phyloP scores from a whole-genome alignment of 2,797 vertebrate genomes.

The Anguilla anguilla region DNA sequence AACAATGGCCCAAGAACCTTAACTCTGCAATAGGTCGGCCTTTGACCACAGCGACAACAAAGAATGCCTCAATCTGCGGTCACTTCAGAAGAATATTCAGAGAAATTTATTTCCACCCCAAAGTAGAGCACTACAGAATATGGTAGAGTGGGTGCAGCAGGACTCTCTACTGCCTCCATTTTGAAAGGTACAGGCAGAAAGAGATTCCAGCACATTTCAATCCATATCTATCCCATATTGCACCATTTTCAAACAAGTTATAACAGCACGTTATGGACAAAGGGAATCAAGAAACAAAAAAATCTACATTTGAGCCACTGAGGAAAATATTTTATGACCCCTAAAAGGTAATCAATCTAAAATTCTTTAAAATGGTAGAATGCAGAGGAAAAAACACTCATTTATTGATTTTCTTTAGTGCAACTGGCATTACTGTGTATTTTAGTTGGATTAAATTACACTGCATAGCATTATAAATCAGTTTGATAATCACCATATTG shows the following conservation, averaged over 20 bases:
- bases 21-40: not conserved
- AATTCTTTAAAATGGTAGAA: too few relatives aligned
- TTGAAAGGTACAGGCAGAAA: not conserved
- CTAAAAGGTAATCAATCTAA: too few relatives aligned
- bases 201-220: not conserved
- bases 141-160: not conserved
- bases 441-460: not conserved
- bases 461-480: not conserved
- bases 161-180: constrained; percentile 14
- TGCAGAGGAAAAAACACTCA: too few relatives aligned
- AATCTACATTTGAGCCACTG: too few relatives aligned
- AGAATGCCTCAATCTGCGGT: constrained; percentile 15
- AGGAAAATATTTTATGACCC: too few relatives aligned
- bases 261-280: not conserved
- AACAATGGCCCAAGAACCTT: not conserved
- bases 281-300: too few relatives aligned
- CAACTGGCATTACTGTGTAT: too few relatives aligned
- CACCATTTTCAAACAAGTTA: not conserved
- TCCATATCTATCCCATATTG: not conserved
- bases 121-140: constrained; percentile 31
- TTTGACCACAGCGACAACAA: not conserved
- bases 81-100: not conserved
- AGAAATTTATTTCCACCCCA: constrained; percentile 15
- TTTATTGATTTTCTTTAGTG: too few relatives aligned
- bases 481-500: not conserved